Evolutionary conservation across 1,140 invertebrate species (phyloP).

Genomic region (Sycobia sp.): DNA sequence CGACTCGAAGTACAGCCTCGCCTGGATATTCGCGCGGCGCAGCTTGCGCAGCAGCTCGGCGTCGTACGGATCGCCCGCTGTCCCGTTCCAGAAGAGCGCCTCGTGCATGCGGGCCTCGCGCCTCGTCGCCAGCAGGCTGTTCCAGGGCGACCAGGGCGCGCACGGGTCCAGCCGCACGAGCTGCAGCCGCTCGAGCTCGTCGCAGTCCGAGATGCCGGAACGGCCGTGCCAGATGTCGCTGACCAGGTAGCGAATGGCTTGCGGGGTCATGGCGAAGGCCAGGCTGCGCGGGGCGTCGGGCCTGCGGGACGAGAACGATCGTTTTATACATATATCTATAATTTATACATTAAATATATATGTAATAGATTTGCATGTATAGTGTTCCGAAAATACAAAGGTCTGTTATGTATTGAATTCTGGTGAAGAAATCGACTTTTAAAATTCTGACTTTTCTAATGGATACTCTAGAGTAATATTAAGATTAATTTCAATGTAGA

Average conservation of each 20-base stretch:
- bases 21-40: slow-evolving; percentile 52
- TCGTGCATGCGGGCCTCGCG: slow-evolving; percentile 67
- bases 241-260: slow-evolving; percentile 68
- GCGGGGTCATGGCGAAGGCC: slow-evolving; percentile 67
- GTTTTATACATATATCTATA: no score
- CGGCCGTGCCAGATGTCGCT: slow-evolving; percentile 71
- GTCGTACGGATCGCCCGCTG: slow-evolving; percentile 49
- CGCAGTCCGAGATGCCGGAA: slow-evolving; percentile 70
- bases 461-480: no score
- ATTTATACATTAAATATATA: no score
- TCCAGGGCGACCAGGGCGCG: slow-evolving; percentile 74
- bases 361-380: no score
- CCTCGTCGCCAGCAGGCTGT: slow-evolving; percentile 68
- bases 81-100: slow-evolving; percentile 26
- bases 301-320: neutral
- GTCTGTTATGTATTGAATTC: no score
- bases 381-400: no score
- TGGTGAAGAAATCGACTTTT: no score
- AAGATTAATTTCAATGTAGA: no score
- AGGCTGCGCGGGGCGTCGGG: slow-evolving; percentile 45
- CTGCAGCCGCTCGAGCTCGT: slow-evolving; percentile 65
- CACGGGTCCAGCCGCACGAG: slow-evolving; percentile 66
- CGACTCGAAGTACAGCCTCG: slow-evolving; percentile 50
- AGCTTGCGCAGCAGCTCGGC: slow-evolving; percentile 49
- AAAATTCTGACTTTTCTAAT: no score